Percentiles rank a stretch among this genome's conserved stretches.
Evolutionary conservation across 2,888 invertebrate species (phyloP).

Genomic region (Nebria brevicollis): DNA sequence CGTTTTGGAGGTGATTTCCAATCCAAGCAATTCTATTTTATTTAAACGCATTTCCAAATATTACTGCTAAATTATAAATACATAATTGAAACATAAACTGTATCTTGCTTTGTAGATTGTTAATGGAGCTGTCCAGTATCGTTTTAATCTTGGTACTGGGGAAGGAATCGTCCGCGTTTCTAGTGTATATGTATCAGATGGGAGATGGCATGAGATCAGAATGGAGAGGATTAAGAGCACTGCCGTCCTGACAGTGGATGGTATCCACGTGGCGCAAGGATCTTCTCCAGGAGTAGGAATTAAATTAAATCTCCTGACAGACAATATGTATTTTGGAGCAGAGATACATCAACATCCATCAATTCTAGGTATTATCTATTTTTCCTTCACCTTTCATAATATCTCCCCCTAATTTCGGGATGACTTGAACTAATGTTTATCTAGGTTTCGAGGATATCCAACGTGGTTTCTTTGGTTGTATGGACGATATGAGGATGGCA

Average conservation of each 20-base stretch:
- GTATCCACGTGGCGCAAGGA: conserved; percentile 76
- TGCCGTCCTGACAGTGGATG: conserved; percentile 82
- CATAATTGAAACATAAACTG: conserved; percentile 19
- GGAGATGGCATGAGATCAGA: conserved; percentile 83
- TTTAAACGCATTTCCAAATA: not conserved
- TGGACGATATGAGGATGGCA: conserved; percentile 86
- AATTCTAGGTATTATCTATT: conserved; percentile 64
- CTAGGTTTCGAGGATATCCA: conserved; percentile 77
- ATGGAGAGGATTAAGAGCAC: conserved; percentile 84
- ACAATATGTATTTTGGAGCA: conserved; percentile 86
- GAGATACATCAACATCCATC: conserved; percentile 81
- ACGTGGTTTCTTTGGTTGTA: conserved; percentile 90
- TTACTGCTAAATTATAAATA: not conserved
- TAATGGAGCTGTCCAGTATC: conserved; percentile 87
- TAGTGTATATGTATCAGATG: conserved; percentile 82
- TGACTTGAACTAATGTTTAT: not conserved
- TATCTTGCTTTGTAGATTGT: conserved; percentile 66
- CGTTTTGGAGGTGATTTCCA: conserved; percentile 76
- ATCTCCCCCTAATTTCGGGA: too few species aligned
- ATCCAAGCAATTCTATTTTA: not conserved
- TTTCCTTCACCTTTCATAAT: too few species aligned
- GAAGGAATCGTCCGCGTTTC: conserved; percentile 84
- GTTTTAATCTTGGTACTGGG: conserved; percentile 93
- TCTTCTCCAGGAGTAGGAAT: conserved; percentile 84
- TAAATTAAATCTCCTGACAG: conserved; percentile 85